Conservation (phyloP, 1,140 invertebrate genomes). For the Polyergus mexicanus region DNA sequence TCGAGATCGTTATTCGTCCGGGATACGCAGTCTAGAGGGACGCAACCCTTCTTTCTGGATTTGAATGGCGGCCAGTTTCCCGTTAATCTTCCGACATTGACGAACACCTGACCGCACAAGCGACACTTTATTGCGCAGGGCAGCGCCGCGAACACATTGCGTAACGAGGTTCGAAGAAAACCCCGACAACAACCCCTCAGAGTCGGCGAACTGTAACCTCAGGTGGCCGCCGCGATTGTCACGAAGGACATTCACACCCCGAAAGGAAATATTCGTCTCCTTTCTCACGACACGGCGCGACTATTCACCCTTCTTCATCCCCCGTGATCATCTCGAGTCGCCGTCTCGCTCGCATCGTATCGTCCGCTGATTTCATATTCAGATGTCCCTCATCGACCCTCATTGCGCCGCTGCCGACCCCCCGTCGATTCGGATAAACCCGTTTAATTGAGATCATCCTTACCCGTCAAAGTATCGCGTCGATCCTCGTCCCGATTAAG, state of each 20-base stretch:
- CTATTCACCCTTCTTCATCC: slow-evolving; percentile 77
- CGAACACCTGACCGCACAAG: slow-evolving; percentile 62
- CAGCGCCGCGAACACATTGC: slow-evolving; percentile 44
- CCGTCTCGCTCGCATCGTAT: slow-evolving; percentile 38
- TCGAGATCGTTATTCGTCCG: slow-evolving; percentile 36
- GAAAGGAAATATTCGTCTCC: slow-evolving; percentile 62
- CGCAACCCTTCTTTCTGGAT: slow-evolving; percentile 22
- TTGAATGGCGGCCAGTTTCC: slow-evolving; percentile 42
- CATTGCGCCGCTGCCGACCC: slow-evolving; percentile 76
- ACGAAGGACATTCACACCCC: slow-evolving; percentile 76
- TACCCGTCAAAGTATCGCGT: slow-evolving; percentile 69
- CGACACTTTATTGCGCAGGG: slow-evolving; percentile 40
- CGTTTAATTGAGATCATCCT: slow-evolving; percentile 84
- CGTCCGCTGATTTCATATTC: slow-evolving; percentile 80
- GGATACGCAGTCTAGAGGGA: slow-evolving; percentile 28
- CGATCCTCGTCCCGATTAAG: slow-evolving; percentile 64
- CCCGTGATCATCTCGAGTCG: slow-evolving; percentile 54
- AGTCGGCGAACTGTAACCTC: slow-evolving; percentile 71
- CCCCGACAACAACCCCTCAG: slow-evolving; percentile 67
- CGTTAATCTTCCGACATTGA: slow-evolving; percentile 44
- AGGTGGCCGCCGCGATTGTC: slow-evolving; percentile 77
- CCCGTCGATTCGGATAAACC: slow-evolving; percentile 81
- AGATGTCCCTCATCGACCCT: slow-evolving; percentile 71
- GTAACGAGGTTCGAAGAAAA: slow-evolving; percentile 59
- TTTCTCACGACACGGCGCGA: slow-evolving; percentile 77